Percentiles rank a stretch among this genome's conserved stretches.
Conservation (phyloP, 2,113 vertebrate genomes). For the Gracilinanus agilis region DNA sequence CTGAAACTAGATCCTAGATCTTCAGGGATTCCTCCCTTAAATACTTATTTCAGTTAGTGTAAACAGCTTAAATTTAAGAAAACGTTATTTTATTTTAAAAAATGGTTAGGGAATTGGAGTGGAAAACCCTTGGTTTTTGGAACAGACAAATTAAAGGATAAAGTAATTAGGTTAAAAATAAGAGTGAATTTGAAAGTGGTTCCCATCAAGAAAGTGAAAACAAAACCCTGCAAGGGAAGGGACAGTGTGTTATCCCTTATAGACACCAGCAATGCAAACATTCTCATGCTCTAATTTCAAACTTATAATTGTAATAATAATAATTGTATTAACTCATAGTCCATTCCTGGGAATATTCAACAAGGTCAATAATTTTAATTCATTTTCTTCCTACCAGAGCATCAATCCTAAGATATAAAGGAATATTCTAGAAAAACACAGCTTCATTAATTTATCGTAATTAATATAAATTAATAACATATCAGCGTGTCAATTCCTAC, state of each 20-base stretch:
- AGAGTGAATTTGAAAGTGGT: neutral
- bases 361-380: conserved; percentile 20
- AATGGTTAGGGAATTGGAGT: neutral
- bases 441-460: conserved; percentile 10
- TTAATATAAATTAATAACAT: neutral
- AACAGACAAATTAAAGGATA: neutral
- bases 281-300: neutral
- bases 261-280: neutral
- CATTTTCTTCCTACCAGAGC: conserved; percentile 28
- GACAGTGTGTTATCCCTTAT: neutral
- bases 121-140: too few species aligned
- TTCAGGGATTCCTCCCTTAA: too few species aligned
- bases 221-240: neutral
- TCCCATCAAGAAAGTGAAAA: neutral
- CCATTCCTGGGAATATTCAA: neutral
- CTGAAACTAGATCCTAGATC: too few species aligned
- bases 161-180: neutral
- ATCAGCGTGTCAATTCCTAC: neutral
- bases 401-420: neutral
- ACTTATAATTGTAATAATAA: neutral
- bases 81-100: neutral
- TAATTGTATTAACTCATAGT: neutral
- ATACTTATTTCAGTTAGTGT: neutral
- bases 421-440: conserved; percentile 23
- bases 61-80: conserved; percentile 18